Base-by-base conservation (phyloP, 2,797 vertebrate species). In the Cirrhinus molitorella region DNA sequence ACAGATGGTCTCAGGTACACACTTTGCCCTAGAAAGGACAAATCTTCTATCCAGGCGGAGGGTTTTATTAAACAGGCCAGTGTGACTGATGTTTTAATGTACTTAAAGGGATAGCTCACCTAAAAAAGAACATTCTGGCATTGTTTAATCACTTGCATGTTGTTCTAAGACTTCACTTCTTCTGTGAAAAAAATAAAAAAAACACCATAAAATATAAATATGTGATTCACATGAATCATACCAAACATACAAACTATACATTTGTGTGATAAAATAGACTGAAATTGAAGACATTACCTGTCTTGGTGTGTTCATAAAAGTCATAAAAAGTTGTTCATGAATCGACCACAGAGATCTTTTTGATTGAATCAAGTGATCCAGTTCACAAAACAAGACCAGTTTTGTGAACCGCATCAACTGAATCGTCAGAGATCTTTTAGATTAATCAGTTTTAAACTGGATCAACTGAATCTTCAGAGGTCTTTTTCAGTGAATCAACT, bases 1-100 rank as follows among this genome's bases (percentile, higher is more conserved):
- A 90, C 91, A 94, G 92, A 93, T 93, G 92, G 92, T 91, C 85
- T 87, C 86, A 90, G 88, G 90, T 91, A 90, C 83, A 92, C 89
- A 90, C 75, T 59, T 90, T 88, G 86, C 86, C 87, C 71, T 66
- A 87, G 85, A 88, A 93, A 83, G 87, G 89, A 88, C 88, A 71
- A 65, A 70, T 59, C 8, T 25, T 47, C 31, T 51, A 11, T n/a
- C 16, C 23, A 55, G 31, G 16, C 19, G 21, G 11, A 19, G 13
- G 28, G 66, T 53, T 70, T 59, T 63, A 28, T 81, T 72, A 34
- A 61, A 81, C 55, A 70, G 79, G 37, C 28, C 25, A 61, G 19
- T 47, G 53, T 47, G 53, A 71, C 23, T 61, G 79, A 61, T n/a
- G 40, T 49, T 61, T 34, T 61, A 61, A 68, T 10, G 11, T 37